phyloP scores from a whole-genome alignment of 2,797 vertebrate genomes.

The Pampus argenteus region DNA sequence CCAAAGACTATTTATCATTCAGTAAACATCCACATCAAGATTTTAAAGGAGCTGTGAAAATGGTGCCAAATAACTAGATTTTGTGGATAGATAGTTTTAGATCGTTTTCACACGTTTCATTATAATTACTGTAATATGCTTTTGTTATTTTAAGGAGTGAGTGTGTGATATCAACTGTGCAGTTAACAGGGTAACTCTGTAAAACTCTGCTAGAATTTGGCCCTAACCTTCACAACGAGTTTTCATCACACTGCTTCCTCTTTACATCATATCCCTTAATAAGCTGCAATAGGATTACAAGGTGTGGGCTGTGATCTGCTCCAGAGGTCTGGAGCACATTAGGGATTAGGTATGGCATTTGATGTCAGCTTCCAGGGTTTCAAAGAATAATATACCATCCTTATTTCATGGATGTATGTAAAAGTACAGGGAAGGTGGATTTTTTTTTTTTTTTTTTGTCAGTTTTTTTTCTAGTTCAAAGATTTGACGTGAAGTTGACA shows the following conservation, averaged over 20 bases:
- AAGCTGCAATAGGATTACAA: conserved; percentile 56
- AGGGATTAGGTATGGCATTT: conserved; percentile 56
- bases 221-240: conserved; percentile 41
- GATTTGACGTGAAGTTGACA: conserved; percentile 4
- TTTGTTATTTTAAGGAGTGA: conserved; percentile 6
- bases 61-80: not conserved
- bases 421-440: not conserved
- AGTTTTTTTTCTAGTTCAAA: conserved; percentile 1
- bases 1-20: conserved; percentile 1
- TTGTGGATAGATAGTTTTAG: no score
- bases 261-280: conserved; percentile 57
- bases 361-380: conserved; percentile 42
- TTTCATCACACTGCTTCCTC: conserved; percentile 45
- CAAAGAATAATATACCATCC: conserved; percentile 29
- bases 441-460: conserved; percentile 6
- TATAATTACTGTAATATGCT: not conserved
- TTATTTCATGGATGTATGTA: conserved; percentile 35
- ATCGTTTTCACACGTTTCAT: conserved; percentile 2
- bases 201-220: conserved; percentile 27
- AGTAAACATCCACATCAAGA: not conserved
- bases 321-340: conserved; percentile 31
- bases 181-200: conserved; percentile 27
- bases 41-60: not conserved
- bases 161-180: conserved; percentile 16
- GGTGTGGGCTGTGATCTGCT: conserved; percentile 46